Percentiles rank a stretch among this genome's conserved stretches.
Conservation (phyloP, 2,888 invertebrate species). For the Scaptomyza tumidula region DNA sequence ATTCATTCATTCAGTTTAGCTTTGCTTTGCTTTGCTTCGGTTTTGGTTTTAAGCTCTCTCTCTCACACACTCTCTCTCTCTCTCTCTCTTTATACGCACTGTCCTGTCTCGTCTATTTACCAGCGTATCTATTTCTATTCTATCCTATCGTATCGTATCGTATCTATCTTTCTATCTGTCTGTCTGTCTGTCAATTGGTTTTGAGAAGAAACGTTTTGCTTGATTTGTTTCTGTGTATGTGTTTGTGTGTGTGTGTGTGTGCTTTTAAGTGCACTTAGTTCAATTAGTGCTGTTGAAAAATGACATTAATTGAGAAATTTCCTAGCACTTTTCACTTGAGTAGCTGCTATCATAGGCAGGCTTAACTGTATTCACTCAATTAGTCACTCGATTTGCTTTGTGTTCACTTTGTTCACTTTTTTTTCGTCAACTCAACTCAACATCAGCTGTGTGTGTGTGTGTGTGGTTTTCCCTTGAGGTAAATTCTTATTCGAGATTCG, state of each 20-base stretch:
- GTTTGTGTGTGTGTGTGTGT: neutral
- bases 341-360: neutral
- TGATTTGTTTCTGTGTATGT: conserved; percentile 1
- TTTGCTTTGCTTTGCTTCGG: neutral
- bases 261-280: conserved; percentile 24
- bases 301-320: conserved; percentile 34
- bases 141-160: neutral
- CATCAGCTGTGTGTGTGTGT: too few species aligned
- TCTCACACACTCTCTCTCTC: conserved; percentile 3
- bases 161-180: neutral
- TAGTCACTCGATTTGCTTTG: conserved; percentile 34
- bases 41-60: conserved; percentile 2
- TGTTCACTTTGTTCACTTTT: too few species aligned
- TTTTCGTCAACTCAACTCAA: too few species aligned
- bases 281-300: conserved; percentile 27
- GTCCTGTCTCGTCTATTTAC: neutral
- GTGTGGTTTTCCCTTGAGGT: neutral
- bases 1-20: conserved; percentile 4
- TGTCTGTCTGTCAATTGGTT: conserved; percentile 3
- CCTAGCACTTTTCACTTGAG: conserved; percentile 11
- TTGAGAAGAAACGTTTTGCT: neutral
- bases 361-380: conserved; percentile 36
- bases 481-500: neutral
- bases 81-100: neutral
- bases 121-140: neutral